These are phyloP conservation scores for Boleophthalmus pectinirostris DNA, from an alignment of 2,113 vertebrate species.

Conservation along the genomic window DNA sequence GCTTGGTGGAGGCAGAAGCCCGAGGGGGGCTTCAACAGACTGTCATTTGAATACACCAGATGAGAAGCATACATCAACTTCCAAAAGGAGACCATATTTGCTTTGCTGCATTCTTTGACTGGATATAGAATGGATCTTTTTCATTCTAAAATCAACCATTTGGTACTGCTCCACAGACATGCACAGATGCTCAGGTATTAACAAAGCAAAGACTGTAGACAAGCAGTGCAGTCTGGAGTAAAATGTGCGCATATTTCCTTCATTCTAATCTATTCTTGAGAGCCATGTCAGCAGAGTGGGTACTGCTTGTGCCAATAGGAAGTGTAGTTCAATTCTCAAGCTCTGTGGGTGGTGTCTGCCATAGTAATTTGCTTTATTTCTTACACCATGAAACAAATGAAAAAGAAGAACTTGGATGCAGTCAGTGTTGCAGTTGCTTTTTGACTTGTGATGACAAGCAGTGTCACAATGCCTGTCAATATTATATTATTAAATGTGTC, in stretches of 20 bases:
- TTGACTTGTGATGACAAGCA: background rate
- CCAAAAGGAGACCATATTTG: conserved; percentile 36
- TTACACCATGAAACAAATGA: background rate
- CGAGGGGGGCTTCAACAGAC: conserved; percentile 34
- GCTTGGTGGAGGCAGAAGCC: conserved; percentile 40
- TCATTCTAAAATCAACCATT: background rate
- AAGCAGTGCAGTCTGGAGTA: background rate
- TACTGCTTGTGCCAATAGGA: background rate
- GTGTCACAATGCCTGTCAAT: background rate
- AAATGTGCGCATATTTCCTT: background rate
- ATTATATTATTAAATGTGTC: background rate
- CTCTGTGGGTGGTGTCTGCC: background rate
- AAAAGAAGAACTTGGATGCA: background rate
- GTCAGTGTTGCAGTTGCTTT: background rate
- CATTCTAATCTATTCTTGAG: background rate
- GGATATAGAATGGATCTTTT: background rate
- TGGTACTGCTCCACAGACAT: background rate
- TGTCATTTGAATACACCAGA: conserved; percentile 46
- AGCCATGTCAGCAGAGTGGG: background rate
- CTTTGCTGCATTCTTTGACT: conserved; percentile 5
- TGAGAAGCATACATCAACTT: conserved; percentile 54
- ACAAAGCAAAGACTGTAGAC: conserved; percentile 3
- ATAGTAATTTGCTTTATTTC: background rate
- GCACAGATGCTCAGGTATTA: background rate
- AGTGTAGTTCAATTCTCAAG: background rate